Evolutionary conservation across 2,113 vertebrate genomes (phyloP).

Genomic region (Nanger granti): DNA sequence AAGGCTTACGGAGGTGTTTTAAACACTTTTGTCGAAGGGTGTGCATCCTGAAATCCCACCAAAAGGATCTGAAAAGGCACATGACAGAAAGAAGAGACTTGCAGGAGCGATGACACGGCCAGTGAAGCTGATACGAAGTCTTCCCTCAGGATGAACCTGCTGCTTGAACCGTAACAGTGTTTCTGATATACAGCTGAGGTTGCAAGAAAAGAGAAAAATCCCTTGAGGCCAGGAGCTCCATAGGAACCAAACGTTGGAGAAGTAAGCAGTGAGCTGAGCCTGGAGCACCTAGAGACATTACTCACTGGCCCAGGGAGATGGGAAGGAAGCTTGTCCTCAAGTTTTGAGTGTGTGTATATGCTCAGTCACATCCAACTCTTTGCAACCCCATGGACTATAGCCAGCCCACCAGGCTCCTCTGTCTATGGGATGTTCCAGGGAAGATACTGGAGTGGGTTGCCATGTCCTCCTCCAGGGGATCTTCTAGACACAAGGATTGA

Average conservation of each 20-base stretch:
- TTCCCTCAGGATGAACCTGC: neutral
- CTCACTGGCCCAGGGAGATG: neutral
- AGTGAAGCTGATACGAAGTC: neutral
- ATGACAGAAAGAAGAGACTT: neutral
- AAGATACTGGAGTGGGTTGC: neutral
- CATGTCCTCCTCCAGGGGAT: neutral
- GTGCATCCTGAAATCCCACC: neutral
- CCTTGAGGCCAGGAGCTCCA: neutral
- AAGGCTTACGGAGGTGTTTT: neutral
- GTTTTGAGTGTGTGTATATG: neutral
- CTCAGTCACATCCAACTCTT: neutral
- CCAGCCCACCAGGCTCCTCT: neutral
- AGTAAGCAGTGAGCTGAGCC: neutral
- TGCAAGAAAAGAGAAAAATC: neutral
- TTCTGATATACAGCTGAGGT: neutral
- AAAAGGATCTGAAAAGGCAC: neutral
- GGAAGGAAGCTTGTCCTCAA: neutral
- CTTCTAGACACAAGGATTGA: neutral
- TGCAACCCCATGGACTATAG: neutral
- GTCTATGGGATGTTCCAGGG: neutral
- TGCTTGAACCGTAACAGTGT: neutral
- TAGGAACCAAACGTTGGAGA: neutral
- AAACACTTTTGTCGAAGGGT: neutral
- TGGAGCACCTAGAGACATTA: neutral
- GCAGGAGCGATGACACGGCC: rapidly evolving